These are phyloP conservation scores for Astreopora myriophthalma DNA, from an alignment of 64 coral and sea anemone species.

Conservation along the genomic window DNA sequence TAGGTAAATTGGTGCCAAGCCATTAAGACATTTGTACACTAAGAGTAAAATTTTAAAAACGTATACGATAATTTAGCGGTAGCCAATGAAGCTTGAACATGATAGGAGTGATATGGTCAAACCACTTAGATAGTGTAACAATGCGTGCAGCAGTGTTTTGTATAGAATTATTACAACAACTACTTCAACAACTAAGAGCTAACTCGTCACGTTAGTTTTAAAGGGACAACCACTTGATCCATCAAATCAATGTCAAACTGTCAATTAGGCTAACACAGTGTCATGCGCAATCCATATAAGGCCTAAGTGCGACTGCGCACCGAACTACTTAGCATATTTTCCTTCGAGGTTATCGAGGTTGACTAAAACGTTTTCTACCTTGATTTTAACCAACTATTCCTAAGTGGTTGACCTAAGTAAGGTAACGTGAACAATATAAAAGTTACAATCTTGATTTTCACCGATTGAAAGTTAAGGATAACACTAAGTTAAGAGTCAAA, in stretches of 20 bases:
- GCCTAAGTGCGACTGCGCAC: background rate
- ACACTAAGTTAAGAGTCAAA: background rate
- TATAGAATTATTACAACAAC: background rate
- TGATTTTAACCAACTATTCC: background rate
- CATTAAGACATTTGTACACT: too few relatives aligned
- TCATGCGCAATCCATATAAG: background rate
- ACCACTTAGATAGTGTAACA: too few relatives aligned
- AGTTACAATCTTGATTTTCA: background rate
- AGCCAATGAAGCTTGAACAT: too few relatives aligned
- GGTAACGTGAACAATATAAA: background rate
- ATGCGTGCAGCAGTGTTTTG: too few relatives aligned
- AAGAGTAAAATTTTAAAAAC: too few relatives aligned
- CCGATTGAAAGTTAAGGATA: background rate
- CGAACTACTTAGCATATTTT: background rate
- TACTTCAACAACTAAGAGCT: background rate
- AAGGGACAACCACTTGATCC: background rate
- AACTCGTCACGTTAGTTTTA: background rate
- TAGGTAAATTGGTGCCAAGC: too few relatives aligned
- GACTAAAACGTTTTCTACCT: background rate
- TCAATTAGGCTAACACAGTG: background rate
- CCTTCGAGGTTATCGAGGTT: background rate
- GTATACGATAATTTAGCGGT: too few relatives aligned
- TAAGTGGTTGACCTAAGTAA: background rate
- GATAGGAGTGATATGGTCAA: too few relatives aligned
- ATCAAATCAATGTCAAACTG: slow-evolving; percentile 5